These are phyloP conservation scores for Sandelia bainsii DNA, from an alignment of 2,797 vertebrate genomes.

Conservation along the genomic window DNA sequence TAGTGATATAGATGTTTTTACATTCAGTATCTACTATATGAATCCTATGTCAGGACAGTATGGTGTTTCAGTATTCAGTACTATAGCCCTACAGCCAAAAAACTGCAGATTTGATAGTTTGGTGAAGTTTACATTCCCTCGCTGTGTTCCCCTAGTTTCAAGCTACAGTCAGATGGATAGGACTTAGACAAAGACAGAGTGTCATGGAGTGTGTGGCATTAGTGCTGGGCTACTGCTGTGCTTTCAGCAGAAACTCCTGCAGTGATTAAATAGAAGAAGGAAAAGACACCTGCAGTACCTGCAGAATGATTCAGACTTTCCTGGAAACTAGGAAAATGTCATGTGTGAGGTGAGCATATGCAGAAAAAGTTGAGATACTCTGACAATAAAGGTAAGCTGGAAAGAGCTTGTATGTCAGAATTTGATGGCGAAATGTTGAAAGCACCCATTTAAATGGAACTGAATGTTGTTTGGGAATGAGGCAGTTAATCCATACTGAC, in stretches of 20 bases:
- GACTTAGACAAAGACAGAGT: slow-evolving; percentile 26
- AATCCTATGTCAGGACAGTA: slow-evolving; percentile 22
- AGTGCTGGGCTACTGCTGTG: slow-evolving; percentile 25
- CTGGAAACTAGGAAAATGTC: slow-evolving; percentile 16
- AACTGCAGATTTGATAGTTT: slow-evolving; percentile 19
- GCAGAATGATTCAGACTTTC: slow-evolving; percentile 5
- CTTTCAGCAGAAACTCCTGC: slow-evolving; percentile 34
- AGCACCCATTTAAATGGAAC: neutral
- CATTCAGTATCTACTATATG: neutral
- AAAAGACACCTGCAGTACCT: slow-evolving; percentile 24
- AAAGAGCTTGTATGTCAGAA: neutral
- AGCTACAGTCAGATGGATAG: slow-evolving; percentile 9
- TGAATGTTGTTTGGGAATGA: neutral
- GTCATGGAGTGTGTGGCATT: slow-evolving; percentile 37
- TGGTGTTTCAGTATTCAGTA: neutral
- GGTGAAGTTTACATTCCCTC: slow-evolving; percentile 17
- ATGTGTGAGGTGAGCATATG: neutral
- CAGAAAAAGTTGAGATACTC: neutral
- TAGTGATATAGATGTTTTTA: neutral
- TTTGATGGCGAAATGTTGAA: neutral
- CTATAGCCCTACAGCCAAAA: slow-evolving; percentile 3
- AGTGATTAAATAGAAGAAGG: slow-evolving; percentile 21
- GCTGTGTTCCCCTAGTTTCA: slow-evolving; percentile 18
- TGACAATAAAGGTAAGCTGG: neutral
- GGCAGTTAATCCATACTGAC: neutral